Percentiles rank a stretch among this genome's conserved stretches.
Evolutionary conservation across 2,888 invertebrate genomes (phyloP).

Genomic region (Acanthosoma haemorrhoidale): DNA sequence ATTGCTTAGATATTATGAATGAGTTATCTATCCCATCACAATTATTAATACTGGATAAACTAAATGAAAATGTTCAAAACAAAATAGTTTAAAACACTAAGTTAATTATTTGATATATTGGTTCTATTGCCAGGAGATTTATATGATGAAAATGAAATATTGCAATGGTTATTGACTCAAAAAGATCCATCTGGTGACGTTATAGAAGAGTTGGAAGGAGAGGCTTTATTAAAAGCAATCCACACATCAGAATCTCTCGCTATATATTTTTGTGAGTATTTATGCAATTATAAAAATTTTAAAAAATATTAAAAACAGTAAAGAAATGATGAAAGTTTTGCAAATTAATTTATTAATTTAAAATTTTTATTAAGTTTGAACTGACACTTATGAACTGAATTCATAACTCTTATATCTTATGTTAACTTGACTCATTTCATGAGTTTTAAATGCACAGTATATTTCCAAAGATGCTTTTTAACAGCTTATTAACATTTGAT

Average conservation of each 20-base stretch:
- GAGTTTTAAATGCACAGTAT: slow-evolving; percentile 1
- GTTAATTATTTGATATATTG: no score
- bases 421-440: background rate
- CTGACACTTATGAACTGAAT: background rate
- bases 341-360: background rate
- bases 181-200: slow-evolving; percentile 88
- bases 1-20: no score
- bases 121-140: slow-evolving; percentile 61
- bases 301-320: background rate
- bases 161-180: slow-evolving; percentile 86
- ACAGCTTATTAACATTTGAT: slow-evolving; percentile 3
- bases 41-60: no score
- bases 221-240: slow-evolving; percentile 67
- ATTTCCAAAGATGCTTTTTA: slow-evolving; percentile 8
- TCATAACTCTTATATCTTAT: background rate
- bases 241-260: slow-evolving; percentile 76
- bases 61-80: no score
- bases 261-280: slow-evolving; percentile 86
- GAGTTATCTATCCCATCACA: no score
- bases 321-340: background rate
- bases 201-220: slow-evolving; percentile 82
- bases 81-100: no score
- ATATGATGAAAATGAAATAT: slow-evolving; percentile 78
- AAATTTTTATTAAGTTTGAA: background rate
- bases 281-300: no score